Evolutionary conservation across 30 jellyfish, hydroid and myxozoan genomes (phyloP).

Genomic region (Aurelia sp.): DNA sequence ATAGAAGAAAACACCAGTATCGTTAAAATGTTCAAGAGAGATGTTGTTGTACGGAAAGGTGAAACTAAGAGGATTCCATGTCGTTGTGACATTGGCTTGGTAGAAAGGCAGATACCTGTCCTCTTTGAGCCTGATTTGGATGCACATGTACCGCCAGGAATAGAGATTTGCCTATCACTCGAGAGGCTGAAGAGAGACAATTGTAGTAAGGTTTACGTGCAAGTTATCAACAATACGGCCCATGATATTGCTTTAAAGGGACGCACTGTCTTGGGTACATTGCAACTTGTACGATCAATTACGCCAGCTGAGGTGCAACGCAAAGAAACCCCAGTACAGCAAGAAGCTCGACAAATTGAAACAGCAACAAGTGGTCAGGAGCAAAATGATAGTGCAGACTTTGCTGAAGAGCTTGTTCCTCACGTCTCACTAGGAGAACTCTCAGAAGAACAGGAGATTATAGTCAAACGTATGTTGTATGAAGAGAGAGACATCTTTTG

Average conservation of each 20-base stretch:
- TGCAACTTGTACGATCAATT: conserved; percentile 10
- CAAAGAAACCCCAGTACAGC: background rate
- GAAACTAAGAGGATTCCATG: too few relatives aligned
- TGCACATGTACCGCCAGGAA: too few relatives aligned
- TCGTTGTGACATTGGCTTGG: too few relatives aligned
- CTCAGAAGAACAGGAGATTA: conserved; percentile 9
- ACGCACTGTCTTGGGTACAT: conserved; percentile 6
- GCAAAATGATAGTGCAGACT: background rate
- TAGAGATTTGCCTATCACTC: too few relatives aligned
- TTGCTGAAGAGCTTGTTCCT: conserved; percentile 8
- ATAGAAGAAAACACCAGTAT: too few relatives aligned
- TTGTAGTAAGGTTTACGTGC: background rate
- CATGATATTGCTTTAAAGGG: conserved; percentile 8
- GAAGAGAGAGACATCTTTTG: conserved; percentile 22
- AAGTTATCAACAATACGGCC: background rate
- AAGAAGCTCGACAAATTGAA: background rate
- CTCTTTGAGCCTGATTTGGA: too few relatives aligned
- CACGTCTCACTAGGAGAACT: background rate
- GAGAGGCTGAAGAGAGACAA: conserved; percentile 1
- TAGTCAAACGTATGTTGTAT: background rate
- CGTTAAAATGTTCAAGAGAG: too few relatives aligned
- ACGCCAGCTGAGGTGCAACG: conserved; percentile 9
- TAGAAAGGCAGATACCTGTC: too few relatives aligned
- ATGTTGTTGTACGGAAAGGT: too few relatives aligned
- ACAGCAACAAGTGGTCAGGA: background rate